Evolutionary conservation across 2,113 vertebrate species (phyloP).

Genomic region (Hystrix brachyura): DNA sequence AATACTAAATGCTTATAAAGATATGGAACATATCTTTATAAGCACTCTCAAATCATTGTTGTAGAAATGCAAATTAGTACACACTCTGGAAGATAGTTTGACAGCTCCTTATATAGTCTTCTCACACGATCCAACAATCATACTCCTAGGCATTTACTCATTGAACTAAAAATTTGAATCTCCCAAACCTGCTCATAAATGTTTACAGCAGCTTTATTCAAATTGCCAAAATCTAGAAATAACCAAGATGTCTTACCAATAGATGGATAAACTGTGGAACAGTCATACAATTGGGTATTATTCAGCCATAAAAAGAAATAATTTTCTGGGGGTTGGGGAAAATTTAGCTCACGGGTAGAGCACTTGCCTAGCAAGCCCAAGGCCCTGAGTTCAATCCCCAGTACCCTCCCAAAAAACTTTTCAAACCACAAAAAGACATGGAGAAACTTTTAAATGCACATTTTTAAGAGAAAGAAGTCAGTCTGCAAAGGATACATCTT

Average conservation of each 20-base stretch:
- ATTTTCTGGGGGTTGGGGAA: background rate
- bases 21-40: no score
- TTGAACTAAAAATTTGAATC: background rate
- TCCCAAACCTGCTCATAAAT: background rate
- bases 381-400: background rate
- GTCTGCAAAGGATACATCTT: background rate
- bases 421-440: conserved; percentile 19
- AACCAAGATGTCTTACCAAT: background rate
- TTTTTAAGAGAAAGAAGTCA: conserved; percentile 39
- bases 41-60: background rate
- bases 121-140: background rate
- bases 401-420: background rate
- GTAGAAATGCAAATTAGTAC: background rate
- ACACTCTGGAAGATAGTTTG: background rate
- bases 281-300: conserved; percentile 23
- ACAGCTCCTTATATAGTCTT: background rate
- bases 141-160: background rate
- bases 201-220: conserved; percentile 3
- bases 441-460: background rate
- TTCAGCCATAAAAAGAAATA: conserved; percentile 19
- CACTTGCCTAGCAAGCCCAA: no score
- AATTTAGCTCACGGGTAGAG: no score
- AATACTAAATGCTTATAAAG: conserved; percentile 8
- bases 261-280: background rate
- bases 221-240: conserved; percentile 33